Conservation (phyloP, 2,888 invertebrate genomes). For the Tinea semifulvella region DNA sequence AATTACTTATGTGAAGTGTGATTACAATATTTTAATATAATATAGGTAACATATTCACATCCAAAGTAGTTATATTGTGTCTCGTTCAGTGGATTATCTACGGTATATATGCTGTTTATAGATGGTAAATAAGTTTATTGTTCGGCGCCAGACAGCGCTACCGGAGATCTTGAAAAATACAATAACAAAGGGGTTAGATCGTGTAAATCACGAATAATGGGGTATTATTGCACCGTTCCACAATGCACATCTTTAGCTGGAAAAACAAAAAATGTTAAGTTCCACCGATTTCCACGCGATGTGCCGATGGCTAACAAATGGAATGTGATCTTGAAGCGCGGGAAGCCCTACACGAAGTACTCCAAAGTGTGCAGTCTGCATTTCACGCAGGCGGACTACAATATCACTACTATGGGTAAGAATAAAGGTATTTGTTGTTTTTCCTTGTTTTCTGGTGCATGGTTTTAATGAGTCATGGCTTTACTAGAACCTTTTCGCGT, state of each 20-base stretch:
- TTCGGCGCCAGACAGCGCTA: slow-evolving; percentile 6
- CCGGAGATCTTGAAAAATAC: slow-evolving; percentile 14
- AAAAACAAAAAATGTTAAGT: slow-evolving; percentile 63
- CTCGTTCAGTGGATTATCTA: too few species aligned
- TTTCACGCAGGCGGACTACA: slow-evolving; percentile 56
- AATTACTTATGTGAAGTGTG: too few species aligned
- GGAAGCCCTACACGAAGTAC: slow-evolving; percentile 60
- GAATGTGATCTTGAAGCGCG: slow-evolving; percentile 53
- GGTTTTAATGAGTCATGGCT: slow-evolving; percentile 15
- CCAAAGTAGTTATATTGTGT: too few species aligned
- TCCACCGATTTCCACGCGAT: slow-evolving; percentile 59
- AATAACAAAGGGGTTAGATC: slow-evolving; percentile 30
- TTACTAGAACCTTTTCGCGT: background rate
- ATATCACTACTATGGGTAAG: slow-evolving; percentile 64
- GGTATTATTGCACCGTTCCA: slow-evolving; percentile 63
- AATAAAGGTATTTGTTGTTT: slow-evolving; percentile 39
- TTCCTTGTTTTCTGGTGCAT: slow-evolving; percentile 16
- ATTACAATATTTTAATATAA: too few species aligned
- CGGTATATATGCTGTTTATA: too few species aligned
- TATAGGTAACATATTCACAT: too few species aligned
- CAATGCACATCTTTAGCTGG: slow-evolving; percentile 64
- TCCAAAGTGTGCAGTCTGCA: slow-evolving; percentile 63
- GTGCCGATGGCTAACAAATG: slow-evolving; percentile 48
- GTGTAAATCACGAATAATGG: slow-evolving; percentile 38
- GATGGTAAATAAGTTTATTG: too few species aligned